phyloP scores from a whole-genome alignment of 2,888 invertebrate genomes.

The Ichneumoninae sp. region DNA sequence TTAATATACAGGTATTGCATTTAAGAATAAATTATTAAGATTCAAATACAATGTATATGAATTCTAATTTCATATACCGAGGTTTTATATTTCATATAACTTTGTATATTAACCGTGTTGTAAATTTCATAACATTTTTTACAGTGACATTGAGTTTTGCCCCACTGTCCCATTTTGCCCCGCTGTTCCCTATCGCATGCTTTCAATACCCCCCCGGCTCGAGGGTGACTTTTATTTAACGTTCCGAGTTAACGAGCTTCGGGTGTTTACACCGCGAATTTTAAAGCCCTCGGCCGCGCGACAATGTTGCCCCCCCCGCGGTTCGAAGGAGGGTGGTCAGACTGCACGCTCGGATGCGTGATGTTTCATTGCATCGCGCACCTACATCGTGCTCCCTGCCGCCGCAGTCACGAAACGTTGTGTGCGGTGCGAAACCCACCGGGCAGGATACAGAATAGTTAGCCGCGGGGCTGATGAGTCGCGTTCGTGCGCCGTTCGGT shows the following conservation, averaged over 20 bases:
- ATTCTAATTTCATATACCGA: too few relatives aligned
- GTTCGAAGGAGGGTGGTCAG: constrained; percentile 9
- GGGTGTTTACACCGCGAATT: constrained; percentile 46
- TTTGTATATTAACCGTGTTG: too few relatives aligned
- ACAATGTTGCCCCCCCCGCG: background rate
- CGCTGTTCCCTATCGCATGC: too few relatives aligned
- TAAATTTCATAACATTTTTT: too few relatives aligned
- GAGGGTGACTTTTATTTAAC: constrained; percentile 16
- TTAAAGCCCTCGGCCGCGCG: background rate
- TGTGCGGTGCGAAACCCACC: background rate
- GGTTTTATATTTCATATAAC: too few relatives aligned
- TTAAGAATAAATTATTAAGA: too few relatives aligned
- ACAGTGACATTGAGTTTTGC: too few relatives aligned
- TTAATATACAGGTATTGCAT: too few relatives aligned
- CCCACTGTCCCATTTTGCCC: too few relatives aligned
- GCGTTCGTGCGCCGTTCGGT: constrained; percentile 30
- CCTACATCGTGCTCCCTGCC: background rate
- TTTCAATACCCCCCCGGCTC: background rate
- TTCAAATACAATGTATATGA: too few relatives aligned
- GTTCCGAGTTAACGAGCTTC: constrained; percentile 50
- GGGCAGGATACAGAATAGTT: constrained; percentile 5
- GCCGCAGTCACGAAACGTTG: constrained; percentile 13
- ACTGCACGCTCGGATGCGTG: constrained; percentile 46
- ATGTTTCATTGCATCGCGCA: constrained; percentile 54
- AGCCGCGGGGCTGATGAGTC: constrained; percentile 42